Base-by-base conservation (phyloP, 2,888 invertebrate genomes). In the Cordilura impudica region DNA sequence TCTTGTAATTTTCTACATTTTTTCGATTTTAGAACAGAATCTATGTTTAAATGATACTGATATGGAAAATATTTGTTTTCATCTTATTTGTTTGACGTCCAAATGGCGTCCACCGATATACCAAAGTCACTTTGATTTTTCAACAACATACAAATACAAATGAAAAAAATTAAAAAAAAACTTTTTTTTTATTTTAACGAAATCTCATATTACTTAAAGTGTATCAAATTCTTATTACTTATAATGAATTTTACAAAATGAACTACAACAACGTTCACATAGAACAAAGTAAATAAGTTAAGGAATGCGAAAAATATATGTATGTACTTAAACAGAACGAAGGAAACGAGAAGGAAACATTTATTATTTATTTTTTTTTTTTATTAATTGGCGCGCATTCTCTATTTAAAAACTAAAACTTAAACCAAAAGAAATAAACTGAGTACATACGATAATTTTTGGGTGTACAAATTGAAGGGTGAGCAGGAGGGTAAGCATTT, bases 151-250 rank as follows among this genome's bases (percentile, higher is more conserved):
- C 31, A 31, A 16, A 29, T 51, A 39, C 19, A 43, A 21, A 67
- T 54, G 43, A 71, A 7, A 49, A 71, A 66, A 66, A 69, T 53
- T 58, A 39, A 69, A 67, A 69, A 51, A 14, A 16, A 18, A 43
- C 7, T 54, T 76, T 58, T 12, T 49, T 56, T 51, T 71, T 69
- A 72, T 60, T 66, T 75, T 69, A 81, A 71, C 71, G 72, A 79
- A 74, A 81, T 81, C 81, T 82, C 81, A 74, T 74, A 49, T 82
- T 81, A 81, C 81, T 79, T 71, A 79, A 82, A 81, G 77, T 77
- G 77, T 82, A 82, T 82, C 81, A 79, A 75, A 79, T 82, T 82
- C 75, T 70, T 81, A 70, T 82, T n/a, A n/a, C n/a, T n/a, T 82
- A 81, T 82, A 82, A 82, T 81, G 81, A 82, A 82, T 82, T 79